Percentiles rank a stretch among this genome's conserved stretches.
Conservation (phyloP, 2,888 invertebrate species). For the Noctua comes region DNA sequence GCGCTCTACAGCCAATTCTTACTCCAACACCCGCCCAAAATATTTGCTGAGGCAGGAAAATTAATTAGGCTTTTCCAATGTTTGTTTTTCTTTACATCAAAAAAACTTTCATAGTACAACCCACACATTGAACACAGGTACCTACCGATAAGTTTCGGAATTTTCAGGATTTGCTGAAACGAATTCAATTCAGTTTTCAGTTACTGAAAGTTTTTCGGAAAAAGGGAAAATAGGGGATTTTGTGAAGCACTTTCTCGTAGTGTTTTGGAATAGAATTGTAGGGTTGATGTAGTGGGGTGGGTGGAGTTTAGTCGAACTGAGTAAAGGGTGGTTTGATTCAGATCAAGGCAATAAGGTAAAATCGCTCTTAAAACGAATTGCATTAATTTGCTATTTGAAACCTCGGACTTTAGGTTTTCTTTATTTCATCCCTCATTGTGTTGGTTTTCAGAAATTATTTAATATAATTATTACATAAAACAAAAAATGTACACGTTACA, state of each 20-base stretch:
- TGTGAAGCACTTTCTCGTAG: constrained; percentile 25
- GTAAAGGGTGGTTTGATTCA: not conserved
- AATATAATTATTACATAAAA: not conserved
- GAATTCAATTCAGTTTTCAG: constrained; percentile 63
- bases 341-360: not conserved
- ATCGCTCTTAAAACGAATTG: not conserved
- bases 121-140: constrained; percentile 27
- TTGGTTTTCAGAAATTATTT: not conserved
- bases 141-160: constrained; percentile 41
- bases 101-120: constrained; percentile 24
- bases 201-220: constrained; percentile 53
- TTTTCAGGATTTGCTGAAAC: constrained; percentile 46
- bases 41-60: constrained; percentile 44
- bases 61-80: constrained; percentile 47
- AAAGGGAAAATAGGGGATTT: constrained; percentile 40
- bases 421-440: not conserved
- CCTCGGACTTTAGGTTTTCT: not conserved
- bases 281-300: not conserved
- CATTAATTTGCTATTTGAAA: not conserved
- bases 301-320: not conserved
- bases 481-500: not conserved
- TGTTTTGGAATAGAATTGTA: constrained; percentile 48
- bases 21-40: constrained; percentile 15
- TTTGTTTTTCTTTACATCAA: constrained; percentile 52
- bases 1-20: constrained; percentile 20